phyloP scores from a whole-genome alignment of 2,113 vertebrate species.

The Cyprinodon tularosa region DNA sequence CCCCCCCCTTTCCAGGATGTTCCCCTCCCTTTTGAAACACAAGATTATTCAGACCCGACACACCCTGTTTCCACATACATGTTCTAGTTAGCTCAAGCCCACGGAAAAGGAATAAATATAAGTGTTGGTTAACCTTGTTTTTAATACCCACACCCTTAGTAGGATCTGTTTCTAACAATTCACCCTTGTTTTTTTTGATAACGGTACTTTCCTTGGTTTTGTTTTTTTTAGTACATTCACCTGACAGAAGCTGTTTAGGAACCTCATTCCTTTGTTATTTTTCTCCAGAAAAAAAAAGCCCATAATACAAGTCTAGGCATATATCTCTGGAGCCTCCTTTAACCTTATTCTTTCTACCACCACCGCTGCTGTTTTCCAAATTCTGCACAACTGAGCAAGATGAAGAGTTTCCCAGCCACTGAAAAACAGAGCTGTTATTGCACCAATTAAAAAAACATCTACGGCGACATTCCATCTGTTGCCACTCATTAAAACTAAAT shows the following conservation, averaged over 20 bases:
- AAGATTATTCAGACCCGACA: neutral
- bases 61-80: constrained; percentile 32
- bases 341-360: neutral
- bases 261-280: constrained; percentile 19
- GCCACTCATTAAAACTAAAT: constrained; percentile 60
- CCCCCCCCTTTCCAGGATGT: neutral
- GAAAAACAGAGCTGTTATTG: constrained; percentile 46
- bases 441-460: constrained; percentile 58
- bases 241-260: constrained; percentile 2
- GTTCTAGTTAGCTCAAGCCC: neutral
- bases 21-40: constrained; percentile 44
- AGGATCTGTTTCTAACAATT: constrained; percentile 5
- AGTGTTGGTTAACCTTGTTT: neutral
- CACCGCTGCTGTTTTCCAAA: constrained; percentile 7
- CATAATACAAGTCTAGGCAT: constrained; percentile 27
- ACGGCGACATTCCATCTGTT: constrained; percentile 62
- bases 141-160: constrained; percentile 37
- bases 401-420: constrained; percentile 23
- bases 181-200: constrained; percentile 6
- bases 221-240: neutral
- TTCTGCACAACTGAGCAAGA: constrained; percentile 21
- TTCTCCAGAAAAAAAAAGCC: constrained; percentile 20
- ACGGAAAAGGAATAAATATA: neutral
- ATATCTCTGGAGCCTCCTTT: neutral
- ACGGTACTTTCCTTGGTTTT: neutral